phyloP scores from a whole-genome alignment of 35 echinoderm and acorn worm species.

The Ophioderma brevispina region DNA sequence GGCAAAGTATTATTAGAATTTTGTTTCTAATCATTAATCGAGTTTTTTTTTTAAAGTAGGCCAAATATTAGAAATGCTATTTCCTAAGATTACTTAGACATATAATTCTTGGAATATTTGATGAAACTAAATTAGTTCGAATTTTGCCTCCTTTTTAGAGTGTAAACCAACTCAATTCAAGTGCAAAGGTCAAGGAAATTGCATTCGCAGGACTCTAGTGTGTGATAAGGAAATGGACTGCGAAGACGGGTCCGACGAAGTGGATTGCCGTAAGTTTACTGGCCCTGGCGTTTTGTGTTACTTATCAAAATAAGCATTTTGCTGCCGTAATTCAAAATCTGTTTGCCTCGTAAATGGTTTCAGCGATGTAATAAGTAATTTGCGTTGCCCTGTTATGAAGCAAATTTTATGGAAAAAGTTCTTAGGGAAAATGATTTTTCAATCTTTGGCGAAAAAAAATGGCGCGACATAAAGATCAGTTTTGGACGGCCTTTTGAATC shows the following conservation, averaged over 20 bases:
- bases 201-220: neutral
- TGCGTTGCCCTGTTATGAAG: neutral
- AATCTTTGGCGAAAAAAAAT: neutral
- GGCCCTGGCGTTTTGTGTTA: no score
- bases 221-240: neutral
- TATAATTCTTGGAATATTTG: no score
- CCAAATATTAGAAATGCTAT: no score
- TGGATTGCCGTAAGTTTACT: neutral
- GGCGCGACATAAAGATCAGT: neutral
- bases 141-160: neutral
- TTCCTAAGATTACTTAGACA: no score
- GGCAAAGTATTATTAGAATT: no score
- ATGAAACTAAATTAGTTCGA: no score
- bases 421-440: no score
- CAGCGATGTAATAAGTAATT: neutral
- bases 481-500: neutral
- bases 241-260: slow-evolving; percentile 11
- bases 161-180: slow-evolving; percentile 22
- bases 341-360: neutral
- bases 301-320: no score
- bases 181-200: neutral
- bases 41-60: no score
- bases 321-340: neutral
- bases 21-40: no score
- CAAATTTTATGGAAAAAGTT: no score